Base-by-base conservation (phyloP, 1,140 invertebrate genomes). In the Drosophila kepulauana region DNA sequence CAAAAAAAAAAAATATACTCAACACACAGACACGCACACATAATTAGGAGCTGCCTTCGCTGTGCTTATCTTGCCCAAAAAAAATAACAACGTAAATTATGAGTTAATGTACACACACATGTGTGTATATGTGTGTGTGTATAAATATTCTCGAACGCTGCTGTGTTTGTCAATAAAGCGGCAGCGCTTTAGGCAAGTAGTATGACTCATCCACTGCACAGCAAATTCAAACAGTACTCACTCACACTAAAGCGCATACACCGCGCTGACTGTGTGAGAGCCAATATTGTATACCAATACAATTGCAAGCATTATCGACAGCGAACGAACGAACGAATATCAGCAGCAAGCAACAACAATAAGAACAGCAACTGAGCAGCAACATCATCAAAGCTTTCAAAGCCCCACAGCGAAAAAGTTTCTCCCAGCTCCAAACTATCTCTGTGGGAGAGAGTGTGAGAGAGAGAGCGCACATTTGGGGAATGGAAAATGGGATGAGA, bases 61-160 rank as follows among this genome's bases (percentile, higher is more conserved):
- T 86, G 78, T 66, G 75, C 75, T 89, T 88, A 88, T 88, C 84
- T 88, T 75, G 56, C 70, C 80, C 80, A 75, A 88, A 87, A 88
- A 87, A 87, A 88, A 88, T 84, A 88, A 89, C 85, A 89, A 78
- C 84, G 84, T 88, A 88, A 88, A 88, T 88, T 88, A 89, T 88
- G 84, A 88, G 84, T 87, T 88, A 88, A 87, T 88, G 74, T 70
- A 43, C 52, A n/a, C 11, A 59, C 65, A 67, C 63, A 52, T 68
- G 75, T 64, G 71, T 82, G 75, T 82, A 82, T 77, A 59, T 69
- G 75, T 69, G 57, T 68, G 75, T 64, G 71, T 82, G 75, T 84
- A 82, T 77, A 87, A 80, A 85, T 85, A 78, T 84, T 88, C 82
- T 84, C 52, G 43, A 54, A 38, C 59, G 68, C 41, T 71, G 68